Evolutionary conservation across 2,113 vertebrate species (phyloP).

Genomic region (Microtus ochrogaster): DNA sequence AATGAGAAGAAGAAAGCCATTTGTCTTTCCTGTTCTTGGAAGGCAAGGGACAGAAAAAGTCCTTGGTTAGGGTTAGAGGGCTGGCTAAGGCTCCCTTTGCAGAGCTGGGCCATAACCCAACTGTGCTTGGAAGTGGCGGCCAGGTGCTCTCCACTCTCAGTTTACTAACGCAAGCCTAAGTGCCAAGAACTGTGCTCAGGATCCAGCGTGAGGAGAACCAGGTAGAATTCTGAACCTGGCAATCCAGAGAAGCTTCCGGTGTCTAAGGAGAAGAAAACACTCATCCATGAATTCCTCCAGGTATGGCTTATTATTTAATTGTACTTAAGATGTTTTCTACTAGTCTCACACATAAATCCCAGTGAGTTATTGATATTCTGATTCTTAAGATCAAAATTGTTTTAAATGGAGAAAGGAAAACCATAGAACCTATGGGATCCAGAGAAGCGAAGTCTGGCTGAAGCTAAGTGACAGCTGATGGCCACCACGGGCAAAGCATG

Average conservation of each 20-base stretch:
- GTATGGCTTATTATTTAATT: not conserved
- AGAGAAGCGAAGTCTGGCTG: not conserved
- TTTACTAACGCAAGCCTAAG: not conserved
- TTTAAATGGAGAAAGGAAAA: slow-evolving; percentile 27
- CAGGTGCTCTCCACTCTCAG: not conserved
- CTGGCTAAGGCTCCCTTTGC: not conserved
- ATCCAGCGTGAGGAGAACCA: not conserved
- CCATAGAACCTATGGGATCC: not conserved
- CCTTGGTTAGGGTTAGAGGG: not conserved
- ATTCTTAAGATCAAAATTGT: not conserved
- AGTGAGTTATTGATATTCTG: not conserved
- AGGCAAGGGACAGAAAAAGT: not conserved
- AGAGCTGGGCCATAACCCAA: not conserved
- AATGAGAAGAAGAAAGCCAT: not conserved
- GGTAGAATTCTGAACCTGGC: not conserved
- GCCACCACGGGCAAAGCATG: not conserved
- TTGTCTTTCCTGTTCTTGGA: not conserved
- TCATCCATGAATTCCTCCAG: not conserved
- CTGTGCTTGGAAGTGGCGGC: not conserved
- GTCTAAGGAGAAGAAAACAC: not conserved
- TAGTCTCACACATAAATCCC: not conserved
- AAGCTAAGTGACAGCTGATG: not conserved
- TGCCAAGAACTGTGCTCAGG: not conserved
- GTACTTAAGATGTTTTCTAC: not conserved
- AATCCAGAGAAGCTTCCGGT: not conserved